Percentiles rank a stretch among this genome's conserved stretches.
phyloP scores from a whole-genome alignment of 2,797 vertebrate genomes.

The Phoxinus dragarum region DNA sequence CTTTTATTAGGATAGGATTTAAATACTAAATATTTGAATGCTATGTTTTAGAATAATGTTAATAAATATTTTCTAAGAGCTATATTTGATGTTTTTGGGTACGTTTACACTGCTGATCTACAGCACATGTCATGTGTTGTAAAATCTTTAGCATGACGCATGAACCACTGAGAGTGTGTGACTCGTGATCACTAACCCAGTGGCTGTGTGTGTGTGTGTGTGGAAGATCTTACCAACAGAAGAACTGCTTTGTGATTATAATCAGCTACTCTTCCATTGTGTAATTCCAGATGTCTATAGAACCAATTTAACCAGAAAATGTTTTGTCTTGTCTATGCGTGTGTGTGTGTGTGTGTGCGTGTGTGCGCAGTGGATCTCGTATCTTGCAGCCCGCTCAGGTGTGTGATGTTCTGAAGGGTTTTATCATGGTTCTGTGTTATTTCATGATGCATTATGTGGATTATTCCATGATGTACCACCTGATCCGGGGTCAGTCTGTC shows the following conservation, averaged over 20 bases:
- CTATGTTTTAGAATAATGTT: not conserved
- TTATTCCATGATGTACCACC: slow-evolving; percentile 99
- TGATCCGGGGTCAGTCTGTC: slow-evolving; percentile 97
- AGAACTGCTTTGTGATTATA: not conserved
- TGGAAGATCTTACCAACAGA: not conserved
- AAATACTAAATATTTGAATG: not conserved
- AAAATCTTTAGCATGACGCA: slow-evolving; percentile 26
- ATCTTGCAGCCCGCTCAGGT: slow-evolving; percentile 96
- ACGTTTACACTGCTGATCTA: slow-evolving; percentile 3
- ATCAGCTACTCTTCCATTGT: not conserved
- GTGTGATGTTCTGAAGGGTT: slow-evolving; percentile 93
- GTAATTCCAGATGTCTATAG: not conserved
- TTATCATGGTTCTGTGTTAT: slow-evolving; percentile 94
- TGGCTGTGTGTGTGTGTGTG: slow-evolving; percentile 29
- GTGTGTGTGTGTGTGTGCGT: slow-evolving; percentile 47
- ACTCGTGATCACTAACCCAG: slow-evolving; percentile 14
- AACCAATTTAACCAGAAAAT: not conserved
- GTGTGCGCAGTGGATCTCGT: slow-evolving; percentile 84
- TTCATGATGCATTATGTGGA: slow-evolving; percentile 99
- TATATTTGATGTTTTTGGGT: not conserved
- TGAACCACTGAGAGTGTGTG: slow-evolving; percentile 32
- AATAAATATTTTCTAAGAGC: not conserved
- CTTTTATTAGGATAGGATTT: no score
- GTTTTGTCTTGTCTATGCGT: slow-evolving; percentile 33
- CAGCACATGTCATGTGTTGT: not conserved